phyloP scores from a whole-genome alignment of 2,113 vertebrate species.

The Propithecus coquereli region DNA sequence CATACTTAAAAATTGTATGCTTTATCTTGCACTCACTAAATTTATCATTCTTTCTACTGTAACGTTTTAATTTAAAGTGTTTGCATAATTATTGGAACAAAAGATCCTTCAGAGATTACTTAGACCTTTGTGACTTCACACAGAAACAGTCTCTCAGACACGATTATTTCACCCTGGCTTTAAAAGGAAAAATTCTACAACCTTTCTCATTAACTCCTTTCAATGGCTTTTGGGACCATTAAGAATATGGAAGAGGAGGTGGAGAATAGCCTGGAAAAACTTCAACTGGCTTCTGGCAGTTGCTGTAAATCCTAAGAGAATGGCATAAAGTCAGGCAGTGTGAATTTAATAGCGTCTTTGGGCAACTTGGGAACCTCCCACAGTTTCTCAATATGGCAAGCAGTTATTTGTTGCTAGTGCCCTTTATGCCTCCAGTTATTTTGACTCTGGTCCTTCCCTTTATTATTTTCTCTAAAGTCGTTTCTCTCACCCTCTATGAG shows the following conservation, averaged over 20 bases:
- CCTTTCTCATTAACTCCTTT: slow-evolving; percentile 10
- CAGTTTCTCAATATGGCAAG: slow-evolving; percentile 56
- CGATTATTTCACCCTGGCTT: neutral
- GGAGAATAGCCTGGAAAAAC: slow-evolving; percentile 25
- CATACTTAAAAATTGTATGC: neutral
- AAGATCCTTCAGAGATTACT: neutral
- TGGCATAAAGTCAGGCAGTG: slow-evolving; percentile 42
- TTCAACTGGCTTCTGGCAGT: slow-evolving; percentile 36
- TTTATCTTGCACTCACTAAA: neutral
- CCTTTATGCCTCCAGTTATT: slow-evolving; percentile 24
- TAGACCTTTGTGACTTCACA: neutral
- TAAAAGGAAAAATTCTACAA: slow-evolving; percentile 16
- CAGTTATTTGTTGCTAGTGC: slow-evolving; percentile 33
- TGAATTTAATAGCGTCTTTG: slow-evolving; percentile 53
- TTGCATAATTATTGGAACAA: neutral
- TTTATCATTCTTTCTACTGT: slow-evolving; percentile 4
- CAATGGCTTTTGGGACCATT: neutral
- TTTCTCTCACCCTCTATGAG: slow-evolving; percentile 29
- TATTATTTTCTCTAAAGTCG: neutral
- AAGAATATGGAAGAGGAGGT: slow-evolving; percentile 42
- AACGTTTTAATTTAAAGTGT: slow-evolving; percentile 11
- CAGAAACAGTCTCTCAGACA: neutral
- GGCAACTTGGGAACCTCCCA: slow-evolving; percentile 54
- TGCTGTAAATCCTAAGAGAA: slow-evolving; percentile 55
- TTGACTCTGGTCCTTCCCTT: neutral